Evolutionary conservation across 2,113 vertebrate species (phyloP).

Genomic region (Carlito syrichta): DNA sequence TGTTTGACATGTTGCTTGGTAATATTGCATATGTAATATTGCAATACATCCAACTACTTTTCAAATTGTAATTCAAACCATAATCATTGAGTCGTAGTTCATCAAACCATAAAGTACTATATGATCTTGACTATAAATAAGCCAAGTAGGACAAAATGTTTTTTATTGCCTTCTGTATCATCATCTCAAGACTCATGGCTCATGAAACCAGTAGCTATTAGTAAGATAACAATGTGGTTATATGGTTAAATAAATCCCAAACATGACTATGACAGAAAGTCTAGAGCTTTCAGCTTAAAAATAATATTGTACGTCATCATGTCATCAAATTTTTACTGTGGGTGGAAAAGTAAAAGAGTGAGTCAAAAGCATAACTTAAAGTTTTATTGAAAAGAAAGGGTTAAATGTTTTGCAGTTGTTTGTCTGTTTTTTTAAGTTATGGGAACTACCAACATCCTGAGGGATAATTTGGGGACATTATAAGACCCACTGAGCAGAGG

Average conservation of each 20-base stretch:
- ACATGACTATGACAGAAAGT: background rate
- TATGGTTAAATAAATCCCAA: background rate
- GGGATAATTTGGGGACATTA: background rate
- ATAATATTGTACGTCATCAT: background rate
- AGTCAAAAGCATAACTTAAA: background rate
- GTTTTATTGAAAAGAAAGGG: background rate
- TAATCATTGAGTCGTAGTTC: background rate
- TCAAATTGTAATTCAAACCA: background rate
- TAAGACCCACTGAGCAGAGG: background rate
- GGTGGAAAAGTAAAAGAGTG: background rate
- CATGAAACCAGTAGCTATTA: background rate
- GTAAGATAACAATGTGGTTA: background rate
- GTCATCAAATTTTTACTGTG: background rate
- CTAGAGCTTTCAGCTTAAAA: slow-evolving; percentile 22
- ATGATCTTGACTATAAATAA: slow-evolving; percentile 19
- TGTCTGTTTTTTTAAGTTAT: background rate
- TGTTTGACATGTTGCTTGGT: background rate
- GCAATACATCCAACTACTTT: background rate
- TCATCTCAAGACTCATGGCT: background rate
- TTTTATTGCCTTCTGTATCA: background rate
- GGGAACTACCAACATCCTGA: background rate
- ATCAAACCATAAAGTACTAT: background rate
- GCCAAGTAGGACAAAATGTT: background rate
- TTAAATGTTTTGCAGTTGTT: background rate
- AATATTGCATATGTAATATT: background rate